Conservation (phyloP, 2,888 invertebrate genomes). For the Ormyrus pomaceus region DNA sequence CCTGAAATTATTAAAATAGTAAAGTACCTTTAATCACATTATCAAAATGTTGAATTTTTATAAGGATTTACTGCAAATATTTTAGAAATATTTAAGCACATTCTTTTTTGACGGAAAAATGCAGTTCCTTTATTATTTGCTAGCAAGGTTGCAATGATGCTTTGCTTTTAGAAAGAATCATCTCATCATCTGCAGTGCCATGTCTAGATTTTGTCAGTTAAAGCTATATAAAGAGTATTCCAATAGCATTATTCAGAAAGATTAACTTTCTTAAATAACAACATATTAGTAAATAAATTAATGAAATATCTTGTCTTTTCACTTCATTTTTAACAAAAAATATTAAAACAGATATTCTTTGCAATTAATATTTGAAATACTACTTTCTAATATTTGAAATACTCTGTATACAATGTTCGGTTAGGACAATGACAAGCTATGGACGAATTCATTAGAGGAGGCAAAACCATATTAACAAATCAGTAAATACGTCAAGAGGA, state of each 20-base stretch:
- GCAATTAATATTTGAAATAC: slow-evolving; percentile 37
- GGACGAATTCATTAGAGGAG: slow-evolving; percentile 70
- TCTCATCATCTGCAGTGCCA: slow-evolving; percentile 53
- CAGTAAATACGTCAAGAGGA: slow-evolving; percentile 73
- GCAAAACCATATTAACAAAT: slow-evolving; percentile 67
- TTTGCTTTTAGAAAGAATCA: slow-evolving; percentile 27
- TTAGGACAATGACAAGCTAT: slow-evolving; percentile 70
- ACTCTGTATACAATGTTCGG: slow-evolving; percentile 61
- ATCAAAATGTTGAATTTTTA: not conserved
- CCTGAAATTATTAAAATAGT: not conserved
- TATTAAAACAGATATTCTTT: not conserved
- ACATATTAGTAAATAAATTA: not conserved
- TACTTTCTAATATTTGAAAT: slow-evolving; percentile 33
- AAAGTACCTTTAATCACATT: not conserved
- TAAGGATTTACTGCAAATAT: slow-evolving; percentile 38
- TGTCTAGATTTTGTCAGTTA: slow-evolving; percentile 51
- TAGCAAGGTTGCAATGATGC: slow-evolving; percentile 39
- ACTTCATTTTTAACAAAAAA: not conserved
- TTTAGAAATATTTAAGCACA: slow-evolving; percentile 24
- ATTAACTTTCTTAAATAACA: not conserved
- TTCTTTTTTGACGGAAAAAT: slow-evolving; percentile 26
- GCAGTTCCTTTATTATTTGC: slow-evolving; percentile 34
- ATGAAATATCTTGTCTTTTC: not conserved
- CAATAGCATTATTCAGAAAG: slow-evolving; percentile 4
- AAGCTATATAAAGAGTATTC: slow-evolving; percentile 52